Conservation (phyloP, 2,888 invertebrate genomes). For the Synergus laeviventris region DNA sequence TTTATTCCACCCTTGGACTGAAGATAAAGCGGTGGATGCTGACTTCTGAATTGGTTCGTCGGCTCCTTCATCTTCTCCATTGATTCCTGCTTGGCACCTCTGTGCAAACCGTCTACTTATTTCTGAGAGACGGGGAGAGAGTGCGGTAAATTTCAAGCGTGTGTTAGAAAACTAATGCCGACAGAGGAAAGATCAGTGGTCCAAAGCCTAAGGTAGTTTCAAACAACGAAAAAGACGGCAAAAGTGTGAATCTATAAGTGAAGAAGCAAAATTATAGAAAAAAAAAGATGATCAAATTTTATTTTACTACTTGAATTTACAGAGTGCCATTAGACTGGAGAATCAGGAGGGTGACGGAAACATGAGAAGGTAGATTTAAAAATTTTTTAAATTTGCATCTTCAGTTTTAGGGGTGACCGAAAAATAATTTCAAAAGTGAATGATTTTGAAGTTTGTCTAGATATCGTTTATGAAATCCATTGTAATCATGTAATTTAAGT, state of each 20-base stretch:
- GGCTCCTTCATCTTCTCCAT: conserved; percentile 62
- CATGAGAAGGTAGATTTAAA: too few species aligned
- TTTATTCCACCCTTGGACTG: conserved; percentile 42
- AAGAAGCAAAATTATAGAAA: not conserved
- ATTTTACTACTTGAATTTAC: too few species aligned
- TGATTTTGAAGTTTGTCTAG: too few species aligned
- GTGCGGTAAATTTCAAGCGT: conserved; percentile 50
- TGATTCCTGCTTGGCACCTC: conserved; percentile 74
- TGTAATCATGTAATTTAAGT: too few species aligned
- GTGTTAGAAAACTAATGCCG: not conserved
- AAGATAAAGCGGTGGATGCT: conserved; percentile 30
- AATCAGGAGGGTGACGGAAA: too few species aligned
- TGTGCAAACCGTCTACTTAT: conserved; percentile 66
- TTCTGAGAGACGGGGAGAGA: conserved; percentile 64
- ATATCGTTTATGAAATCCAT: too few species aligned
- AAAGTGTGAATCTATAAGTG: not conserved
- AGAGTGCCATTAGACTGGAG: too few species aligned
- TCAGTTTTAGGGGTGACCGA: too few species aligned
- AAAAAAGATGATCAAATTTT: not conserved
- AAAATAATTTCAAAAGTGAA: too few species aligned
- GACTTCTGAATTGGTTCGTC: conserved; percentile 41
- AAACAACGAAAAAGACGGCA: not conserved
- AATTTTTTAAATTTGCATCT: too few species aligned
- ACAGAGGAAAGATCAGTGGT: not conserved
- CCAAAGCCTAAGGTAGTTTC: not conserved